These are phyloP conservation scores for Platichthys stellatus DNA, from an alignment of 2,113 vertebrate species.

Conservation along the genomic window DNA sequence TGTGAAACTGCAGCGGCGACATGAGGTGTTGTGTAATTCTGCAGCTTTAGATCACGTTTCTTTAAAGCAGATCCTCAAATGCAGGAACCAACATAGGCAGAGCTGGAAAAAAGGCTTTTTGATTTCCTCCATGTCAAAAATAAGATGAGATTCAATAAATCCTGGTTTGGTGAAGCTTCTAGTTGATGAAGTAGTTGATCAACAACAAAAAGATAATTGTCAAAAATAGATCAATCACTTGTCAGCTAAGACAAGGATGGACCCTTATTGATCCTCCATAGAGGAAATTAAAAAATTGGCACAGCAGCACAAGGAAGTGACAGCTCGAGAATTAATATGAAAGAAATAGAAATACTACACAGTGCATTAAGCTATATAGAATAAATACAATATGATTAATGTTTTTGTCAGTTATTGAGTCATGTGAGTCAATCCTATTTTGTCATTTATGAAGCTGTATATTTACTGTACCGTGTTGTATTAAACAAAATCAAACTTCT, in stretches of 20 bases:
- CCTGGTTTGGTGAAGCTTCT: background rate
- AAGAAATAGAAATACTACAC: no score
- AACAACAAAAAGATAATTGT: background rate
- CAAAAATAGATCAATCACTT: background rate
- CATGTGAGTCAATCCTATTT: background rate
- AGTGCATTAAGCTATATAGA: no score
- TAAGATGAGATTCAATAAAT: background rate
- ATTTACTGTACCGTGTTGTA: background rate
- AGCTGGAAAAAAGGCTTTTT: background rate
- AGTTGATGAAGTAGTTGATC: background rate
- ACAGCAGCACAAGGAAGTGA: no score
- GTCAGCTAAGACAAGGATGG: background rate
- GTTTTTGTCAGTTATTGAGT: no score
- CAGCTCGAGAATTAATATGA: no score
- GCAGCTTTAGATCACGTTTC: background rate
- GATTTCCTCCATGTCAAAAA: background rate
- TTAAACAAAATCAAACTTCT: background rate
- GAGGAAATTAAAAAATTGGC: background rate
- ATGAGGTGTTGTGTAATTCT: constrained; percentile 22
- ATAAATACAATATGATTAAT: no score
- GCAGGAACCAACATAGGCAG: background rate
- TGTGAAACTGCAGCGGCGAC: background rate
- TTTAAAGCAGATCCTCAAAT: background rate
- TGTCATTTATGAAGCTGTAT: background rate
- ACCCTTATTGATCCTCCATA: no score